Evolutionary conservation across 2,888 invertebrate genomes (phyloP), one percentile per base, ranked within the genome.

Genomic region (Silvanus unidentatus): DNA sequence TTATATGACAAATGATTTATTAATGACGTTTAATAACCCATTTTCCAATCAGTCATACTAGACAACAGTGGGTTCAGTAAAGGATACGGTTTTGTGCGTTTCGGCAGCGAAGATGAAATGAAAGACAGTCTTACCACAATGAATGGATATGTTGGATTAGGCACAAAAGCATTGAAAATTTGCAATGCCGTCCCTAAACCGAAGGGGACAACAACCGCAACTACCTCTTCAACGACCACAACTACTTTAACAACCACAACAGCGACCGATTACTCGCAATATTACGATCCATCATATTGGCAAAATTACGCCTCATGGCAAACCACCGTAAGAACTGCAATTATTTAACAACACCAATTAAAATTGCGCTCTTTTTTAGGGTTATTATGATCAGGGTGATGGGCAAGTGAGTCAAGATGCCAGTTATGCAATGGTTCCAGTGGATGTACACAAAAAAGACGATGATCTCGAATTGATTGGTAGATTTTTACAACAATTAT

Each of bases 71-170:
- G 96, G 2, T 88, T 89, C 62, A 94, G 94, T 60, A 92, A 92
- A 73, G 95, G 96, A 10, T 97, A 94, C 70, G 97, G 96, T 3
- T 96, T 97, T 72, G 92, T 97, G 8, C 78, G 94, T 54, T 97
- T 97, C 69, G 89, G 92, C 2, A 89, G 87, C 61, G 95, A 96
- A 69, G 90, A 91, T 47, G 93, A 93, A 64, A 95, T 96, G 69
- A 88, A 94, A 63, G 88, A 90, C 60, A 94, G 95, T 50, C 73
- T 96, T 40, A 84, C 87, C 42, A 86, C 91, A 49, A 96, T 96
- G 96, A 94, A 95, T 65, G 93, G 93, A 1, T 93, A 86, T 64
- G 81, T 84, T 43, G 93, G 93, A 0, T 77, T 96, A 0, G 95
- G 95, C 0, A 81, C 83, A 0, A 93, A 91, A 65, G 85, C 92